Evolutionary conservation across 92 coral and sea anemone species (phyloP), one percentile per base, ranked within the genome.

Genomic region (Siderastrea siderea): DNA sequence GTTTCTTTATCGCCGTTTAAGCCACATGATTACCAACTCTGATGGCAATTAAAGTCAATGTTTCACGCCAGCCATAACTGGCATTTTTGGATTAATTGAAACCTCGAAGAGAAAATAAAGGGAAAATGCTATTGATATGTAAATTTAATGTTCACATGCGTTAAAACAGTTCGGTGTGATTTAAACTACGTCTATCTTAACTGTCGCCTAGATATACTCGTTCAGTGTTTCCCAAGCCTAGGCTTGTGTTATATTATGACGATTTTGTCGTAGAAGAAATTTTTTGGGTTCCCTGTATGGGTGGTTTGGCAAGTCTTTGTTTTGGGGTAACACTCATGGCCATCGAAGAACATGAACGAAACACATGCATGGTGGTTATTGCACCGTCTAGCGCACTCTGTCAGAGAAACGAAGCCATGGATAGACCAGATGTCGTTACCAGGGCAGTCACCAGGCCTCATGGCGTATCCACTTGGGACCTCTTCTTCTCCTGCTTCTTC

Each of bases 381-480:
- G 71, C 87, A 83, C 66, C 79, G 87, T 46, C 38, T 45, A 0
- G 87, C 80, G 59, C 87, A 83, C 71, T 58, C 80, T 1, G 51
- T 14, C 17, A 83, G 68, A 2, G 78, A 45, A 12, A 45, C 51
- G 26, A 54, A 58, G 4, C 87, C 87, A 7, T 72, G 68, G 53
- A 83, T 17, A 47, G 78, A 5, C 80, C 72, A 83, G 59, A 83
- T 71, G 47, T 83, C 80, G 38, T 60, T 83, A 10, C 87, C 87
- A 1, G 71, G 59, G 55, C 87, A 83, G 57, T 83, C 87, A 19
- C 87, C 87, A 15, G 80, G 87, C 49, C 80, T 83, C 87, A 71
- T 71, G 5, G 79, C 76, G 71, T 52, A 83, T 3, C 59, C 87
- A 2, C 65, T 44, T 3, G 71, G 87, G 45, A 83, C 69, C 46